Evolutionary conservation across 92 coral and sea anemone genomes (phyloP).

Genomic region (Metridium senile): DNA sequence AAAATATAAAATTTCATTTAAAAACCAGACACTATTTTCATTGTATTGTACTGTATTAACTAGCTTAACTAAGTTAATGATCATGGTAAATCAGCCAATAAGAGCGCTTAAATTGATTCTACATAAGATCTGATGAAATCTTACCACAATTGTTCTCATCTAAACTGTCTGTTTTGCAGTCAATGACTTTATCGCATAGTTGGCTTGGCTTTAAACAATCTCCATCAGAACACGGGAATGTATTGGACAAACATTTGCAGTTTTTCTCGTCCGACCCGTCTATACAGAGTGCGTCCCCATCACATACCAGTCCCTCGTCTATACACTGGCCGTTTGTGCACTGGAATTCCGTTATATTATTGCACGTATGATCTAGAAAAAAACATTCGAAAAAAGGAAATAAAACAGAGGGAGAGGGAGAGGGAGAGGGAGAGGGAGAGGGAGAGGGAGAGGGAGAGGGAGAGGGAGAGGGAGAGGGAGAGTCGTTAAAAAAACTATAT

Average conservation of each 20-base stretch:
- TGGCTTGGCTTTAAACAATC: slow-evolving; percentile 52
- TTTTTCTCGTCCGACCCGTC: slow-evolving; percentile 59
- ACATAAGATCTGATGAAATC: too few species aligned
- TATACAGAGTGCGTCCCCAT: slow-evolving; percentile 72
- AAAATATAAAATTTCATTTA: too few species aligned
- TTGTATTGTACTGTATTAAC: too few species aligned
- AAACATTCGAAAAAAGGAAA: neutral
- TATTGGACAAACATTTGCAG: slow-evolving; percentile 52
- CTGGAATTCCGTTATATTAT: slow-evolving; percentile 44
- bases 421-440: neutral
- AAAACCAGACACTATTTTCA: too few species aligned
- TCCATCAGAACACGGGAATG: slow-evolving; percentile 52
- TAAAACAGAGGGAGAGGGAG: neutral
- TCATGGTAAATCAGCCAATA: too few species aligned
- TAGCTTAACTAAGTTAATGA: too few species aligned
- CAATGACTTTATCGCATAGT: slow-evolving; percentile 39
- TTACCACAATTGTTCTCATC: slow-evolving; percentile 69
- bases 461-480: neutral
- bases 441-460: neutral
- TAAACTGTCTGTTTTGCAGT: slow-evolving; percentile 51
- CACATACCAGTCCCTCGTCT: slow-evolving; percentile 64
- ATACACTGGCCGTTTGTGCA: slow-evolving; percentile 90
- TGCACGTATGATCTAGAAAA: slow-evolving; percentile 49
- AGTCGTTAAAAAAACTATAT: too few species aligned
- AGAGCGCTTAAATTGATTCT: too few species aligned